phyloP scores from a whole-genome alignment of 2,888 invertebrate genomes.

The Amphipoea oculea region DNA sequence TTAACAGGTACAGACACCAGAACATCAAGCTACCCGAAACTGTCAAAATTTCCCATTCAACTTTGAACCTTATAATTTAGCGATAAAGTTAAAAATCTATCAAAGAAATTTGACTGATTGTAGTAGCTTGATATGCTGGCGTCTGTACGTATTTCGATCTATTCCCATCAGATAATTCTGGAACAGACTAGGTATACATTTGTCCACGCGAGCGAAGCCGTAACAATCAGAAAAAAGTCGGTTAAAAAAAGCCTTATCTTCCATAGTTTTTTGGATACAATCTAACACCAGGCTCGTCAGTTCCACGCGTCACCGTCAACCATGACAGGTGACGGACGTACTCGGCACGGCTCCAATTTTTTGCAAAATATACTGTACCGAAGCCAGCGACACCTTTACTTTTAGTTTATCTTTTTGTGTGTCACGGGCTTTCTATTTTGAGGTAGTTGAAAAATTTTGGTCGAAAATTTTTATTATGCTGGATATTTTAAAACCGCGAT shows the following conservation, averaged over 20 bases:
- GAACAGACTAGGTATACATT: background rate
- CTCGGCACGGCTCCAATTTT: conserved; percentile 56
- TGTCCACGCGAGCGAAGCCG: background rate
- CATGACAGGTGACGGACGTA: conserved; percentile 51
- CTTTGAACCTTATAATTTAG: no score
- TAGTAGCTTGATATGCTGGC: no score
- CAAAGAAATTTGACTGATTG: no score
- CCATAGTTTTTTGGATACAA: conserved; percentile 19
- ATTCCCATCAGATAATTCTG: background rate
- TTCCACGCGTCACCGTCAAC: conserved; percentile 40
- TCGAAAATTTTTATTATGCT: background rate
- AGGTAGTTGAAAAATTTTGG: background rate
- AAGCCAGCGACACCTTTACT: conserved; percentile 35
- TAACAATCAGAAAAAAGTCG: conserved; percentile 11
- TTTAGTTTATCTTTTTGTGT: conserved; percentile 41
- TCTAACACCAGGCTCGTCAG: conserved; percentile 37
- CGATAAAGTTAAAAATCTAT: no score
- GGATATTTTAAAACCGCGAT: background rate
- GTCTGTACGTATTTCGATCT: background rate
- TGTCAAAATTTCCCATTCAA: no score
- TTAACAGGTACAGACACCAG: no score
- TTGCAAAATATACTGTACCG: conserved; percentile 19
- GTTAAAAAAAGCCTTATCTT: background rate
- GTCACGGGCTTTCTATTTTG: conserved; percentile 23
- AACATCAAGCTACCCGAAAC: no score